These are phyloP conservation scores for Drosophila dives DNA, from an alignment of 2,888 invertebrate species.

Conservation along the genomic window DNA sequence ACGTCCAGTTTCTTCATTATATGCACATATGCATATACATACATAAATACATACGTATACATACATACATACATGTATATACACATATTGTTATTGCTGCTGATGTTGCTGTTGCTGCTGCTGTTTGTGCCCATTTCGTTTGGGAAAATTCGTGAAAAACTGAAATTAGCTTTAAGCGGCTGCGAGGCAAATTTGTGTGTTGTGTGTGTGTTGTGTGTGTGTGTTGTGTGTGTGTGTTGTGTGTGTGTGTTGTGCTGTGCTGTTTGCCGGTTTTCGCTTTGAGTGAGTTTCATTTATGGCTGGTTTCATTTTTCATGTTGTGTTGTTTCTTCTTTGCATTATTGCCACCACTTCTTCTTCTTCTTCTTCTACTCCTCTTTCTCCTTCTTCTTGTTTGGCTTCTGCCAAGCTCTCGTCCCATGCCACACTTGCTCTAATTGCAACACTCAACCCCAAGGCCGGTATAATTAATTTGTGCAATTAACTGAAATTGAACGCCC, in stretches of 20 bases:
- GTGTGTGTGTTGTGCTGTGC: neutral
- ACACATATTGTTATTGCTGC: constrained; percentile 25
- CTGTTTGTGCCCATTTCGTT: constrained; percentile 69
- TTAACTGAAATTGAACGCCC: constrained; percentile 73
- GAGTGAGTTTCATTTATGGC: constrained; percentile 44
- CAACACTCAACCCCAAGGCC: constrained; percentile 57
- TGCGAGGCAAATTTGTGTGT: constrained; percentile 52
- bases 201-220: neutral
- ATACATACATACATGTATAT: constrained; percentile 8
- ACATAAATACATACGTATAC: constrained; percentile 8
- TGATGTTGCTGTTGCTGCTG: constrained; percentile 32
- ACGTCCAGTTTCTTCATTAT: constrained; percentile 80
- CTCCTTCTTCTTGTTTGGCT: constrained; percentile 22
- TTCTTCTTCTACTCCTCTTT: constrained; percentile 24
- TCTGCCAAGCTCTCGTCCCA: constrained; percentile 1
- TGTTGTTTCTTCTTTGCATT: constrained; percentile 1
- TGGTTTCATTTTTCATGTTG: constrained; percentile 46
- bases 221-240: constrained; percentile 8
- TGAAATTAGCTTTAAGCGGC: constrained; percentile 68
- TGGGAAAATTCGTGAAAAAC: constrained; percentile 74
- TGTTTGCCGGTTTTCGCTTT: constrained; percentile 48
- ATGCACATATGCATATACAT: constrained; percentile 21
- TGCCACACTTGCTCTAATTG: constrained; percentile 42
- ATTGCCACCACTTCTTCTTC: constrained; percentile 9
- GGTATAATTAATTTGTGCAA: constrained; percentile 69